Percentiles rank a stretch among this genome's conserved stretches.
These are phyloP conservation scores for Notamacropus eugenii DNA, from an alignment of 2,797 vertebrate species.

Conservation along the genomic window DNA sequence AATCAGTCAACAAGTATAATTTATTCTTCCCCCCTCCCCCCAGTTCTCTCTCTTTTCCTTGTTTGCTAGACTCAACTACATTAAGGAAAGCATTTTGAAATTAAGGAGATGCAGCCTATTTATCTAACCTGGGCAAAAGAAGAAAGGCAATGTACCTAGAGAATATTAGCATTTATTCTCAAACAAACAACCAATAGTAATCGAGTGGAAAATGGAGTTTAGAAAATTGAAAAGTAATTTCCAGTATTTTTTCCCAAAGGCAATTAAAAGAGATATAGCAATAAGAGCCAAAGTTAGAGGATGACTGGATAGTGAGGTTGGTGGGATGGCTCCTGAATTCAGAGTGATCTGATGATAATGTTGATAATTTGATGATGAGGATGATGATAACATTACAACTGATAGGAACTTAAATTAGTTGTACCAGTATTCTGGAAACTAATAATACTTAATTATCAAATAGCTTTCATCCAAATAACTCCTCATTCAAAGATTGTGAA, in stretches of 20 bases:
- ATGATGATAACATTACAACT: accelerated
- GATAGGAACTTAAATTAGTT: background rate
- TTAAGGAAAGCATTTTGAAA: constrained; percentile 16
- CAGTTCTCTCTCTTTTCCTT: background rate
- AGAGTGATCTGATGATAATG: background rate
- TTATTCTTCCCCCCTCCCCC: background rate
- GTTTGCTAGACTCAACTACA: constrained; percentile 42
- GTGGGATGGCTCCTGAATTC: background rate
- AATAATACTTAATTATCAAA: background rate
- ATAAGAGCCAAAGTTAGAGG: background rate
- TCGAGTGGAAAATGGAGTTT: constrained; percentile 57
- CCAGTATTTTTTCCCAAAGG: constrained; percentile 3
- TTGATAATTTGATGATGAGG: background rate
- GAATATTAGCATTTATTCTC: constrained; percentile 32
- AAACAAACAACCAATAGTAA: constrained; percentile 1
- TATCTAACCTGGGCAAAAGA: constrained; percentile 66
- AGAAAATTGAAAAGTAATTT: constrained; percentile 66
- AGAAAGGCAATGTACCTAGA: background rate
- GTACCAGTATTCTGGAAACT: background rate
- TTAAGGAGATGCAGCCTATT: constrained; percentile 50
- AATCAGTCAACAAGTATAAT: background rate
- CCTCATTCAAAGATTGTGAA: background rate
- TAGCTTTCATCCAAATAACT: background rate
- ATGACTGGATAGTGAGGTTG: background rate
- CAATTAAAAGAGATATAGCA: background rate